phyloP scores from a whole-genome alignment of 2,797 vertebrate genomes.

The Enoplosus armatus region DNA sequence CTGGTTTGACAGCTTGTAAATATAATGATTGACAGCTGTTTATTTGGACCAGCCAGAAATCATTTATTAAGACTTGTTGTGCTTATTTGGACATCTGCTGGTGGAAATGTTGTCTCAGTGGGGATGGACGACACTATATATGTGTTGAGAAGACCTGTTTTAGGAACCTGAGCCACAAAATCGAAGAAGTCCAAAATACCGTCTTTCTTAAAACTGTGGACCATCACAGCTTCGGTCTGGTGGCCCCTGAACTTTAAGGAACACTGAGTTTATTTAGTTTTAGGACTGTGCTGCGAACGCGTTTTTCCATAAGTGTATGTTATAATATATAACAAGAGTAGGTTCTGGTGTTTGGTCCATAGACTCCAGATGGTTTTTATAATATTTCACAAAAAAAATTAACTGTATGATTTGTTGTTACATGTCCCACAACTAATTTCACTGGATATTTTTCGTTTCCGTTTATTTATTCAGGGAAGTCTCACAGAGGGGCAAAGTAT shows the following conservation, averaged over 20 bases:
- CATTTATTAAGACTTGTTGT: constrained; percentile 22
- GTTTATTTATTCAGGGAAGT: constrained; percentile 6
- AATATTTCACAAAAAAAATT: not conserved
- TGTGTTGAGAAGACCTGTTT: constrained; percentile 11
- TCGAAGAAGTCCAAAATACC: not conserved
- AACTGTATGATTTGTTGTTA: not conserved
- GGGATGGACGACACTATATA: constrained; percentile 15
- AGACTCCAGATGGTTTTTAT: not conserved
- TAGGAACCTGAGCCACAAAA: constrained; percentile 1
- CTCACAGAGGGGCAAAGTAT: not conserved
- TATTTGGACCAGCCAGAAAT: constrained; percentile 54
- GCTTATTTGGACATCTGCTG: constrained; percentile 52
- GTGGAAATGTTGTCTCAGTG: constrained; percentile 31
- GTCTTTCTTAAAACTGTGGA: not conserved
- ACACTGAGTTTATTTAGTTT: not conserved
- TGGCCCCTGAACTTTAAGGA: not conserved
- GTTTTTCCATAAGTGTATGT: not conserved
- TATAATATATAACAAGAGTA: too few species aligned
- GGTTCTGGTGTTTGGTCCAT: not conserved
- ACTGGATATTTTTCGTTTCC: not conserved
- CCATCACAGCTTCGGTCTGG: not conserved
- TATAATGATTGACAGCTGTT: constrained; percentile 49
- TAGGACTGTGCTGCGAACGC: not conserved
- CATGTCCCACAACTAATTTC: constrained; percentile 4
- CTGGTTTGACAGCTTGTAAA: constrained; percentile 44